These are phyloP conservation scores for Cyaniris semiargus DNA, from an alignment of 2,888 invertebrate genomes.

Conservation along the genomic window DNA sequence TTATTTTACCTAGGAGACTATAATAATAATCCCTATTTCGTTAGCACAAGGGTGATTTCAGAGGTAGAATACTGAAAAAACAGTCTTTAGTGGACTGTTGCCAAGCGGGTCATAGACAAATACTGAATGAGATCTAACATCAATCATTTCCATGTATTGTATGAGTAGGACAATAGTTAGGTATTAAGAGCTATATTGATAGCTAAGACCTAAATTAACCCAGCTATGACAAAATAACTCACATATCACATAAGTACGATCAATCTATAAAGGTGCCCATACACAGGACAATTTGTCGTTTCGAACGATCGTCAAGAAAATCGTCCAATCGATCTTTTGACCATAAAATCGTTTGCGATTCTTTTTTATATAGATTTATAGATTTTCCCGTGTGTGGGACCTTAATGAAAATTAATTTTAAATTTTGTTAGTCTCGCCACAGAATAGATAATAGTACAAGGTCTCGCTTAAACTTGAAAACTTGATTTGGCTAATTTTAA, in stretches of 20 bases:
- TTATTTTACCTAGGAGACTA: not conserved
- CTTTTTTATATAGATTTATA: too few species aligned
- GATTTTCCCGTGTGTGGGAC: too few species aligned
- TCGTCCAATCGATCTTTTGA: too few species aligned
- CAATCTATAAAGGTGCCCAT: too few species aligned
- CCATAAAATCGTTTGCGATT: too few species aligned
- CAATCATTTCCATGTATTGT: not conserved
- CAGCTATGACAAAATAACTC: not conserved
- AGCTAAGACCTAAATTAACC: not conserved
- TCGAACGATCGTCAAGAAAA: too few species aligned
- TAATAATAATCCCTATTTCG: not conserved
- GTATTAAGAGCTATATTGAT: not conserved
- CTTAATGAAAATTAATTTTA: too few species aligned
- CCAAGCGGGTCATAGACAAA: conserved; percentile 29
- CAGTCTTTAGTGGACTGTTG: conserved; percentile 11
- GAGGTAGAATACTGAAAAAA: not conserved
- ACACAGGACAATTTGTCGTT: too few species aligned
- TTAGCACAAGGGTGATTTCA: not conserved
- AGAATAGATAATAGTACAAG: too few species aligned
- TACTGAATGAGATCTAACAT: not conserved
- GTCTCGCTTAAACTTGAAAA: not conserved
- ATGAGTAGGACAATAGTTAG: not conserved
- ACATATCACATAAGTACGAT: too few species aligned
- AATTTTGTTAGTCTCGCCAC: too few species aligned
- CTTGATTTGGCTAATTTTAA: too few species aligned